Evolutionary conservation across 2,113 vertebrate genomes (phyloP).

Genomic region (Shinisaurus crocodilurus): DNA sequence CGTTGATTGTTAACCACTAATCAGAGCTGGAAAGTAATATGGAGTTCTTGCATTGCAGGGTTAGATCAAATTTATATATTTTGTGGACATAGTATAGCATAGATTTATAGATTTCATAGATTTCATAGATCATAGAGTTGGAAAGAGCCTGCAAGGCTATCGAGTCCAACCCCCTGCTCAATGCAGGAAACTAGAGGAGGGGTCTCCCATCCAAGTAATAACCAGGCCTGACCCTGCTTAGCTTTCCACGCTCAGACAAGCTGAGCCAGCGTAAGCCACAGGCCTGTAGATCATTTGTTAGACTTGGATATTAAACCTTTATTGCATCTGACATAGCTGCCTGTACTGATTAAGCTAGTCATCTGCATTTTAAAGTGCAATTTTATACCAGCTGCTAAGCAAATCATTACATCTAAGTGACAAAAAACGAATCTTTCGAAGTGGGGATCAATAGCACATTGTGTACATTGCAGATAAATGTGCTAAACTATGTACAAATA

Average conservation of each 20-base stretch:
- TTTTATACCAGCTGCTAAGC: slow-evolving; percentile 40
- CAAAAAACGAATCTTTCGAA: slow-evolving; percentile 15
- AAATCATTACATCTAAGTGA: slow-evolving; percentile 45
- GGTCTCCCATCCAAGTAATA: no score
- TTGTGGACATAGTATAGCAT: slow-evolving; percentile 8
- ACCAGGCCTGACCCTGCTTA: no score
- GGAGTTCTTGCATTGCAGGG: slow-evolving; percentile 5
- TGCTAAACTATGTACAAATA: slow-evolving; percentile 26
- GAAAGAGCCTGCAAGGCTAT: no score
- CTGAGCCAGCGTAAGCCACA: no score
- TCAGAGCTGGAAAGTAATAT: slow-evolving; percentile 6
- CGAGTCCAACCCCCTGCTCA: no score
- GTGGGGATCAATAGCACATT: background rate
- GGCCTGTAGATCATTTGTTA: no score
- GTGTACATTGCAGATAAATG: slow-evolving; percentile 22
- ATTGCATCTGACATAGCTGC: slow-evolving; percentile 14
- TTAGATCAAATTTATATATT: slow-evolving; percentile 19
- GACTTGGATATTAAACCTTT: slow-evolving; percentile 26
- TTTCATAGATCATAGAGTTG: no score
- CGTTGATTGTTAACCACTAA: slow-evolving; percentile 22
- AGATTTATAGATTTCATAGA: no score
- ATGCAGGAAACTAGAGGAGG: no score
- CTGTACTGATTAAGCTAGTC: slow-evolving; percentile 3
- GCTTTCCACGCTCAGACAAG: no score
- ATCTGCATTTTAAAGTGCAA: slow-evolving; percentile 34